Conservation (phyloP, 1,140 invertebrate genomes). For the Dendrolimus kikuchii region DNA sequence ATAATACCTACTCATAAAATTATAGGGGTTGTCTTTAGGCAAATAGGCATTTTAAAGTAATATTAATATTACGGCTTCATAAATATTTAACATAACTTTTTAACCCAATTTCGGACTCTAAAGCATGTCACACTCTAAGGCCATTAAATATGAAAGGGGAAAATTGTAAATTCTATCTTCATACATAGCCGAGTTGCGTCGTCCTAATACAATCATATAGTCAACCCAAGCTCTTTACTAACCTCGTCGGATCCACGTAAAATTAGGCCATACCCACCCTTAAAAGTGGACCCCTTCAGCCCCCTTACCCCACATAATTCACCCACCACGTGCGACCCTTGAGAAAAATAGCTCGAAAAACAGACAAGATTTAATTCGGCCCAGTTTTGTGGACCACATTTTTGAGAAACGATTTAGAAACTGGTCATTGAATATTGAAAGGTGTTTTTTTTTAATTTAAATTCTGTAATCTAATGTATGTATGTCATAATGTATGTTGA, state of each 20-base stretch:
- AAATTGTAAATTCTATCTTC: no score
- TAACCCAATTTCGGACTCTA: no score
- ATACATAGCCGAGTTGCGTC: no score
- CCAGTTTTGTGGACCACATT: constrained; percentile 24
- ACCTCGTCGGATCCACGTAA: constrained; percentile 37
- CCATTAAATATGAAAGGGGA: no score
- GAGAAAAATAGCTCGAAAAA: constrained; percentile 69
- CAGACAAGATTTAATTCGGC: constrained; percentile 56
- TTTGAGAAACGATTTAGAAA: constrained; percentile 12
- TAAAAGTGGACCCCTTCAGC: constrained; percentile 14
- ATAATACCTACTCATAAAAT: no score
- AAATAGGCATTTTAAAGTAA: no score
- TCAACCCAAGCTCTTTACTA: constrained; percentile 38
- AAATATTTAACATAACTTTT: no score
- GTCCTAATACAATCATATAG: constrained; percentile 14
- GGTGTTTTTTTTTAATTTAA: neutral
- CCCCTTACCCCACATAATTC: constrained; percentile 33
- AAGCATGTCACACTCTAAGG: no score
- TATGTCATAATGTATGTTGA: no score
- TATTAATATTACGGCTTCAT: no score
- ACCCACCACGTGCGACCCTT: constrained; percentile 54
- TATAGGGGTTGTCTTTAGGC: no score
- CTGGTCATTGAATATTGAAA: neutral
- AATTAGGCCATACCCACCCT: constrained; percentile 52
- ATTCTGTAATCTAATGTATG: neutral